These are phyloP conservation scores for Rhagophthalmus giganteus DNA, from an alignment of 2,888 invertebrate genomes.

Conservation along the genomic window DNA sequence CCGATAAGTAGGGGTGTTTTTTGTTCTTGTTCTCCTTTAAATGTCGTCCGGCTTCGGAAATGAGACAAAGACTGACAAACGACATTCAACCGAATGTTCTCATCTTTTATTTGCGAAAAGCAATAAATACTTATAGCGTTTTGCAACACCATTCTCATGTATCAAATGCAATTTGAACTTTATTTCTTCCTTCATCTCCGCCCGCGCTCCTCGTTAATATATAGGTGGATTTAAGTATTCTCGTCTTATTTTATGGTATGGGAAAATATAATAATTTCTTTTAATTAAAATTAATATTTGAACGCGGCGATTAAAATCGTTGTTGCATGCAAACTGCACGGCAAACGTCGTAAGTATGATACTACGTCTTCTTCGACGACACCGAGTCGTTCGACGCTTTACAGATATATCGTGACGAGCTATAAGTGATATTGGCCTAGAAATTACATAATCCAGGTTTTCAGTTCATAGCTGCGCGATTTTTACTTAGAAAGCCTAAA, in stretches of 20 bases:
- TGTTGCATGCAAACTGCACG: slow-evolving; percentile 12
- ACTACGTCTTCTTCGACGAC: background rate
- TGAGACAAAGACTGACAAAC: slow-evolving; percentile 1
- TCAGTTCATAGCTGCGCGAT: slow-evolving; percentile 29
- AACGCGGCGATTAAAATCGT: slow-evolving; percentile 20
- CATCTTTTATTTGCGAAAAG: slow-evolving; percentile 13
- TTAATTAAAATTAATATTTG: slow-evolving; percentile 28
- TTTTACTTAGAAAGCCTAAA: slow-evolving; percentile 21
- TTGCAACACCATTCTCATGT: slow-evolving; percentile 18
- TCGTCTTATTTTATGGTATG: slow-evolving; percentile 18
- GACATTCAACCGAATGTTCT: slow-evolving; percentile 6
- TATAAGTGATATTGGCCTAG: slow-evolving; percentile 32
- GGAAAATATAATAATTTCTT: slow-evolving; percentile 27
- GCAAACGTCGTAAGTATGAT: no score
- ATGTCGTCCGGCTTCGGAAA: no score
- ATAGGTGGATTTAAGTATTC: no score
- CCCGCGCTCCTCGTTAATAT: slow-evolving; percentile 11
- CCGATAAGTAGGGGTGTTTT: no score
- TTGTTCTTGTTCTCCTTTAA: no score
- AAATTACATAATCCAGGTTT: slow-evolving; percentile 37
- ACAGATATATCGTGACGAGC: slow-evolving; percentile 9
- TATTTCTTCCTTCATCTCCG: slow-evolving; percentile 4
- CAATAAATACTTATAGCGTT: slow-evolving; percentile 12
- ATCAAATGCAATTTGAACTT: slow-evolving; percentile 17
- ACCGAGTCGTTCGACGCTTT: background rate